Evolutionary conservation across 2,797 vertebrate genomes (phyloP), one percentile per base, ranked within the genome.

Genomic region (Pangasius mekongensis): DNA sequence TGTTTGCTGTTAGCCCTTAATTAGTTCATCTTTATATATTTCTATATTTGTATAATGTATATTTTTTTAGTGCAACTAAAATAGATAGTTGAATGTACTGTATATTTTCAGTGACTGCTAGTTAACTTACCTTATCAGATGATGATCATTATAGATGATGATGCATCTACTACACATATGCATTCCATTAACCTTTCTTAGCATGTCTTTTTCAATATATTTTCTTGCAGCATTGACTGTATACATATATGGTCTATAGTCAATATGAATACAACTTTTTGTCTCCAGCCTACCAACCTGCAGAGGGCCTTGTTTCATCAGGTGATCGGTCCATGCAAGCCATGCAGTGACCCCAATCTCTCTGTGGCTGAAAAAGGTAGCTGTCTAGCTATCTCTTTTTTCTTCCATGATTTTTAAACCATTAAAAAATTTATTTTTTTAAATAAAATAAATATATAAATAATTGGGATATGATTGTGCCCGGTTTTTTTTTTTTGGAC

Each of bases 231-330:
- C 2, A 27, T 69, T 24, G 64, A 71, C 3, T 39, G 67, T 58
- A 36, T 60, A 54, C 83, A 16, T 47, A 24, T 74, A 27, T 74
- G 22, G 9, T 74, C 10, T 47, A 18, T 60, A 49, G 56, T 67
- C 14, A 3, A 74, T 3, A 43, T 60, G 3, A 60, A 36, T 33
- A 27, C 24, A 60, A 22, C 4, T 67, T 85, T 49, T 86, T 86
- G 36, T 81, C 6, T 39, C 39, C 92, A 99, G 98, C 98, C 97
- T 93, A 97, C 98, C 91, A 98, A 97, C 94, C 97, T 99, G 96
- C 99, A 99, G 95, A 97, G 98, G 94, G 98, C 98, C 93, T 97
- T 99, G 94, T 97, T 98, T 92, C 98, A 99, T 94, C 99, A 99
- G 94, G 97, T 99, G 92, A 98, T 97, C 52, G 97, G 98, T 93